Base-by-base conservation (phyloP, 1,140 invertebrate species). In the Holcopasites calliopsidis region DNA sequence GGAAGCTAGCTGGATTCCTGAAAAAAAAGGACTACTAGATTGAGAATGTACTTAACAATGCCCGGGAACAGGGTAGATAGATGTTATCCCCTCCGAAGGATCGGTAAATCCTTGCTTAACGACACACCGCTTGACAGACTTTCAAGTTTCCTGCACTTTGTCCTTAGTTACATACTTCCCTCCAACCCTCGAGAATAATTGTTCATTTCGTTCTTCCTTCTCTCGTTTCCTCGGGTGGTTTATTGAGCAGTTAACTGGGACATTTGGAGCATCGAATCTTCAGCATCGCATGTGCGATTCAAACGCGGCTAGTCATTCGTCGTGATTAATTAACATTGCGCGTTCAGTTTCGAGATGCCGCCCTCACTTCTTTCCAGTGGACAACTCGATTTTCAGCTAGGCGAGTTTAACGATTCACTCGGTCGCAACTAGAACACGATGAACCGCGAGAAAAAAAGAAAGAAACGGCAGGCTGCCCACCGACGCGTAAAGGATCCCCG, bases 41-140 rank as follows among this genome's bases (percentile, higher is more conserved):
- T 49, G 57, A 26, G 23, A 21, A 35, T 79, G 47, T 64, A 69
- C 64, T n/a, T 28, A 42, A 72, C 42, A 61, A 71, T 49, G 26
- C 23, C 38, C 21, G 38, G 70, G 44, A 35, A 55, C 50, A 65
- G 82, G 75, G 73, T 85, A 83, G 68, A 83, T 83, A 71, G 61
- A 70, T 54, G 68, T 85, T 83, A 87, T 87, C 79, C 77, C 76
- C 70, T 75, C 64, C 61, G 78, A 80, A 83, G 71, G 64, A 82
- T 80, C 80, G 65, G 84, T 86, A 88, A 88, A 88, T 87, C 86
- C 81, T 84, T 84, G 76, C 80, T 85, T 86, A 87, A 88, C 84
- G 78, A 85, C 85, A 80, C 78, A 80, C 78, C 70, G 79, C 82
- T 79, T 65, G 71, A 40, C 68, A 77, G 80, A 86, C 78, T 84